Evolutionary conservation across 2,888 invertebrate genomes (phyloP).

Genomic region (Invenusta paracnida): DNA sequence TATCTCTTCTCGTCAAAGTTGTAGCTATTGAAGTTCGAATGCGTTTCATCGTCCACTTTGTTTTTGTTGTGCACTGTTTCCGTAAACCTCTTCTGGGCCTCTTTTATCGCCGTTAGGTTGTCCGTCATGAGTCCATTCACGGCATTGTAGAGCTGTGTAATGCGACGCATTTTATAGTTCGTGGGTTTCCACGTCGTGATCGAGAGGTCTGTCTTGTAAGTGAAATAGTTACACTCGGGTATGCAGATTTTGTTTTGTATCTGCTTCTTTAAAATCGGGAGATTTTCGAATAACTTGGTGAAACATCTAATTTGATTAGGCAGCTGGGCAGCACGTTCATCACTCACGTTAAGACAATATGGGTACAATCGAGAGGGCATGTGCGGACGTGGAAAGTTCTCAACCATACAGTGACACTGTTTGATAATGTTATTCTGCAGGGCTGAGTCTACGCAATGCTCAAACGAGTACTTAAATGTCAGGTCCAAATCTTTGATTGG

Average conservation of each 20-base stretch:
- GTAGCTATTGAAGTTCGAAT: not conserved
- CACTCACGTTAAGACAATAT: slow-evolving; percentile 34
- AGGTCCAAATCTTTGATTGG: slow-evolving; percentile 37
- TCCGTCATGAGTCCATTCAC: not conserved
- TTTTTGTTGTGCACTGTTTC: not conserved
- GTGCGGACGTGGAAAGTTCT: slow-evolving; percentile 25
- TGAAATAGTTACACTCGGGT: slow-evolving; percentile 39
- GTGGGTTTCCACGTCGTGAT: slow-evolving; percentile 39
- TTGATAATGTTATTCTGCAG: slow-evolving; percentile 38
- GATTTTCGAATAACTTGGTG: too few species aligned
- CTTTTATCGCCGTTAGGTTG: not conserved
- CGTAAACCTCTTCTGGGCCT: not conserved
- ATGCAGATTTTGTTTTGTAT: slow-evolving; percentile 38
- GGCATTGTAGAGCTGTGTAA: slow-evolving; percentile 30
- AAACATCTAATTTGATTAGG: not conserved
- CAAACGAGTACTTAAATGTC: slow-evolving; percentile 32
- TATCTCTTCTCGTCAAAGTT: slow-evolving; percentile 32
- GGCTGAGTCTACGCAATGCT: slow-evolving; percentile 36
- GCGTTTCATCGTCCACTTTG: not conserved
- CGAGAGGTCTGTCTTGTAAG: slow-evolving; percentile 39
- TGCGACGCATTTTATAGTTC: slow-evolving; percentile 19
- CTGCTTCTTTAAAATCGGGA: too few species aligned
- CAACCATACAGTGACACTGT: slow-evolving; percentile 38
- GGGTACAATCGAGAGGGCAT: slow-evolving; percentile 28
- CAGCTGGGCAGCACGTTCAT: slow-evolving; percentile 10